Evolutionary conservation across 2,888 invertebrate genomes (phyloP), one percentile per base, ranked within the genome.

Genomic region (Parnassius orleans): DNA sequence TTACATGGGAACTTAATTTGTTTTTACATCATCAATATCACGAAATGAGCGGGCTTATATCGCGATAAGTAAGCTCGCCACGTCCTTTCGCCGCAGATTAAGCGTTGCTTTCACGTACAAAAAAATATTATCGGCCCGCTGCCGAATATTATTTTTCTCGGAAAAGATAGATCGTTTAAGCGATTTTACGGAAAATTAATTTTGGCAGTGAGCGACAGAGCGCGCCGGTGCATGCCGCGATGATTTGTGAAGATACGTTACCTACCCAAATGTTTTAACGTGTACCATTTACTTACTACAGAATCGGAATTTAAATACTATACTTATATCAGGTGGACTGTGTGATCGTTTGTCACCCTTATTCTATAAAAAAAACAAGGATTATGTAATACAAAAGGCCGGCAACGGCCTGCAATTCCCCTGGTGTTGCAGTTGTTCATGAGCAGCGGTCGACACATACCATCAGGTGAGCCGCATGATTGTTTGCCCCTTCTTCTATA

Each of bases 161-260:
- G 84, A 86, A 88, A 83, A 86, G 84, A 87, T 87, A 86, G 87
- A 90, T 90, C 84, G 84, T 78, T 86, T 81, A 80, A 81, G 81
- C 84, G 86, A 88, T 90, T 89, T 88, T 87, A 86, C 84, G 84
- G 83, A 77, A 86, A 88, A 89, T 89, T 89, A 88, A 89, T 89
- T 89, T 87, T 83, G 85, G 84, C 81, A 84, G 83, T 84, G 83
- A 88, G 83, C 86, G 87, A 87, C 87, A 84, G 79, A 82, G 81
- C 76, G 77, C 79, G 77, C 72, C 75, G 75, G 73, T 70, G 69
- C 51, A 44, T 50, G 73, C 67, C 68, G 68, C 75, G 83, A 85
- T 87, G 86, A 87, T 89, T 86, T 87, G 87, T 83, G 78, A 79
- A 81, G 84, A 84, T 83, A 73, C 77, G 73, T 72, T 74, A 5